phyloP scores from a whole-genome alignment of 92 coral and sea anemone genomes.

The Zoanthus sociatus region DNA sequence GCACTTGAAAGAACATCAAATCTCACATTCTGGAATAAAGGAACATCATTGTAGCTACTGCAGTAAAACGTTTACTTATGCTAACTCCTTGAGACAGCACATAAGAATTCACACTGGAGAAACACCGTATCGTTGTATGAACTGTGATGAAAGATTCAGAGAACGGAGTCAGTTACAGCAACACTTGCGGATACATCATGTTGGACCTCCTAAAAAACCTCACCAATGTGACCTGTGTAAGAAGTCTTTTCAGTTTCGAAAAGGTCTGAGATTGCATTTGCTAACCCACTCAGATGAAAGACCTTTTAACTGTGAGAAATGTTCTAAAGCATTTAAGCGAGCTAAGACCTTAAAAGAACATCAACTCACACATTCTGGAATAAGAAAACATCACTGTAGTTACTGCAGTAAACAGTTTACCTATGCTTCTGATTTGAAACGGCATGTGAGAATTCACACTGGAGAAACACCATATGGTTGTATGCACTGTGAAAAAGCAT shows the following conservation, averaged over 20 bases:
- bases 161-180: not conserved
- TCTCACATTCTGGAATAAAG: not conserved
- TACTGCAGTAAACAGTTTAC: constrained; percentile 5
- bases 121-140: constrained; percentile 5
- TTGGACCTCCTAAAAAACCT: not conserved
- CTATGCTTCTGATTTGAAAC: constrained; percentile 18
- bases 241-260: not conserved
- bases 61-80: not conserved
- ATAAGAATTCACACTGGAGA: constrained; percentile 31
- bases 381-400: constrained; percentile 4
- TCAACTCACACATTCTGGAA: not conserved
- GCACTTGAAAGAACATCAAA: not conserved
- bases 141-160: constrained; percentile 1
- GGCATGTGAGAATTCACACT: constrained; percentile 20
- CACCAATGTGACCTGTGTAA: not conserved
- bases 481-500: not conserved
- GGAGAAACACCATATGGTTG: constrained; percentile 27
- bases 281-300: constrained; percentile 11
- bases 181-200: not conserved
- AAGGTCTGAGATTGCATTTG: not conserved
- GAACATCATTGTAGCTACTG: constrained; percentile 10
- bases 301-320: constrained; percentile 8
- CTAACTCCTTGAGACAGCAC: constrained; percentile 15
- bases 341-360: not conserved
- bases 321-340: constrained; percentile 20